Evolutionary conservation across 2,888 invertebrate species (phyloP), one percentile per base, ranked within the genome.

Genomic region (Mesorhabditis belari): DNA sequence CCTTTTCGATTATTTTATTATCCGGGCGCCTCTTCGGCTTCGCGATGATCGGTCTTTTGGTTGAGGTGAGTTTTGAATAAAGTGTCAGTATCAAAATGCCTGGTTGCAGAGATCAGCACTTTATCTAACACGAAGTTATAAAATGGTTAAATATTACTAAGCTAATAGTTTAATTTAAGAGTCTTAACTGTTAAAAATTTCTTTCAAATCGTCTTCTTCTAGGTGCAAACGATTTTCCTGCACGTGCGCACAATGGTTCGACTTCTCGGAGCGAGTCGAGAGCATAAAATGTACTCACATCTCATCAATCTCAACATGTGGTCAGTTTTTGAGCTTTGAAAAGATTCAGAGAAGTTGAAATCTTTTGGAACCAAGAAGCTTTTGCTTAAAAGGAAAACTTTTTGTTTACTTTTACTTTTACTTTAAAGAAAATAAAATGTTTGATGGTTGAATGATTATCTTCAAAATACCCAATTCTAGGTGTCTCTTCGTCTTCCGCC

Each of bases 21-120:
- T 67, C 67, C 23, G 70, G 71, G 9, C 57, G 63, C 12, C 63
- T 73, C 12, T 70, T 66, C 50, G 73, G 73, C 24, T 60, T 73
- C 53, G 73, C 71, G 3, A 71, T 73, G 73, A 73, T 73, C 49
- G 70, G 62, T 6, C 55, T 73, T 44, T 61, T 73, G 23, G 73
- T 73, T 49, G 73, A 73, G 62, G 71, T 71, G 2, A 12, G 61
- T 51, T 29, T 29, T 2, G 28, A 25, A 29, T 51, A 17, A 12
- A n/a, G 57, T 57, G 49, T 57, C 9, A 24, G n/a, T 17, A 55
- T 19, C 21, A 21, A n/a, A 24, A 12, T 17, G n/a, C 17, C 4
- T 44, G 21, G n/a, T n/a, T n/a, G n/a, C n/a, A n/a, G n/a, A n/a
- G n/a, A n/a, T n/a, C n/a, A n/a, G n/a, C n/a, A n/a, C n/a, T n/a